phyloP scores from a whole-genome alignment of 2,888 invertebrate genomes.

The Megaustenia siamemsis region DNA sequence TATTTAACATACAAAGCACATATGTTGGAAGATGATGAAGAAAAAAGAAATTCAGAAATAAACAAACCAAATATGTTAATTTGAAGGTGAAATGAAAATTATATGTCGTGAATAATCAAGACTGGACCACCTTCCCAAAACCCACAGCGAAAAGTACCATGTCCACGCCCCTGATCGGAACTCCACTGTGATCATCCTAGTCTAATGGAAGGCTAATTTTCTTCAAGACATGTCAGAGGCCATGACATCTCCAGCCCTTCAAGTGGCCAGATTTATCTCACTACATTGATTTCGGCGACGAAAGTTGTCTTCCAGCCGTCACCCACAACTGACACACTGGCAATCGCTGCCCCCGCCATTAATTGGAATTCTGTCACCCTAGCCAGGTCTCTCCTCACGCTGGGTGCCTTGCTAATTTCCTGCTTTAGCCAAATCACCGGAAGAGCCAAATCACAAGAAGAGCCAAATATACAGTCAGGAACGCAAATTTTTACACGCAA shows the following conservation, averaged over 20 bases:
- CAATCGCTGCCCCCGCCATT: constrained; percentile 34
- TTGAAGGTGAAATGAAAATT: too few species aligned
- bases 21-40: too few species aligned
- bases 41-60: too few species aligned
- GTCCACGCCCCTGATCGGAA: too few species aligned
- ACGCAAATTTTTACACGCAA: not conserved
- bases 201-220: constrained; percentile 49
- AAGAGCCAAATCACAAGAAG: constrained; percentile 1
- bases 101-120: too few species aligned
- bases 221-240: constrained; percentile 47
- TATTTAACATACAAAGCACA: too few species aligned
- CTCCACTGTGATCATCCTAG: not conserved
- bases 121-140: too few species aligned
- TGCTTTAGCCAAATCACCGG: constrained; percentile 33
- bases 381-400: constrained; percentile 44
- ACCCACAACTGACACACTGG: constrained; percentile 41
- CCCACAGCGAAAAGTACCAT: too few species aligned
- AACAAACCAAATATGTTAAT: too few species aligned
- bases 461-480: not conserved
- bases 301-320: constrained; percentile 47
- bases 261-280: constrained; percentile 45
- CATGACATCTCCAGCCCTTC: constrained; percentile 33
- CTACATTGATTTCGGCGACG: constrained; percentile 43
- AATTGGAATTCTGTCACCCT: constrained; percentile 55
- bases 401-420: constrained; percentile 51